Conservation (phyloP, 1,140 invertebrate genomes). For the Teleogryllus occipitalis region DNA sequence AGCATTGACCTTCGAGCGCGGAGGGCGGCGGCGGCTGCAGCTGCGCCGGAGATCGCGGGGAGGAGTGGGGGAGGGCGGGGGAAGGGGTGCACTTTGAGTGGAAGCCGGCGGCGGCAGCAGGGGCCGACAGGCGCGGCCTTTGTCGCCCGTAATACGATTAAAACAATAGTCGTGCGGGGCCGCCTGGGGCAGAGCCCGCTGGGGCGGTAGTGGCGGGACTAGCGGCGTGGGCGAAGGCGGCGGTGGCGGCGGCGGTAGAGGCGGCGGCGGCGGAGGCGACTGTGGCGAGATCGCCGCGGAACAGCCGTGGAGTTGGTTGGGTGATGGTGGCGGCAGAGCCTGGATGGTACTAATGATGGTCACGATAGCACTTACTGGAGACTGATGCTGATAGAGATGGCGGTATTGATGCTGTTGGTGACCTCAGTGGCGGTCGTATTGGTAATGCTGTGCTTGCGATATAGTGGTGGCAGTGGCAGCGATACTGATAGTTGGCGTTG, state of each 20-base stretch:
- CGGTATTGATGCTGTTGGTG: too few species aligned
- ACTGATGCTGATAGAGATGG: too few species aligned
- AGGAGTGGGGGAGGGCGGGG: background rate
- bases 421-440: too few species aligned
- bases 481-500: too few species aligned
- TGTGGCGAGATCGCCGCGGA: background rate
- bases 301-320: background rate
- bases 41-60: background rate
- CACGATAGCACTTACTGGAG: too few species aligned
- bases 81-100: background rate
- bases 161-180: background rate
- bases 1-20: background rate
- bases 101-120: too few species aligned
- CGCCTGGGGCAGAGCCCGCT: background rate
- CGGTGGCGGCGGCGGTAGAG: too few species aligned
- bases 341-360: background rate
- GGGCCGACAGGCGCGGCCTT: background rate
- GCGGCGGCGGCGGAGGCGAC: background rate
- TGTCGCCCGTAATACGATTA: conserved; percentile 3
- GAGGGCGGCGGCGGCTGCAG: background rate
- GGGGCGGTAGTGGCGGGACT: background rate
- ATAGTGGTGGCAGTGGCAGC: too few species aligned
- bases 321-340: background rate
- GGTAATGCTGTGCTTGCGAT: too few species aligned
- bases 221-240: too few species aligned